phyloP scores from a whole-genome alignment of 2,797 vertebrate genomes.

The Lerista edwardsae region DNA sequence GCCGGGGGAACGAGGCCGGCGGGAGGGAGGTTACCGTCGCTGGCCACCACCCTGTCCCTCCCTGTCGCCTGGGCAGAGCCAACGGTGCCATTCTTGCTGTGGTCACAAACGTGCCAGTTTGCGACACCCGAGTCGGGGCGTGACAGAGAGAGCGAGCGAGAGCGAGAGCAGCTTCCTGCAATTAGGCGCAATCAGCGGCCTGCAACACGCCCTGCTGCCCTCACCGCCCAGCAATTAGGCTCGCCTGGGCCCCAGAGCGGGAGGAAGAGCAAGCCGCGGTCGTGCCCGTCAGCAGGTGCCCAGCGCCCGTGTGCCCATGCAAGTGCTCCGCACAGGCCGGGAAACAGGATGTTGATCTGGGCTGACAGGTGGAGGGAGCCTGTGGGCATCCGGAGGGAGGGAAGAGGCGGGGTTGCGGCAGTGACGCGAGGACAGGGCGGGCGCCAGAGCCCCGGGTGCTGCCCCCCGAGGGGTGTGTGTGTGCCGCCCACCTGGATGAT shows the following conservation, averaged over 20 bases:
- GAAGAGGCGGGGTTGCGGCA: too few relatives aligned
- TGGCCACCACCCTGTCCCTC: too few relatives aligned
- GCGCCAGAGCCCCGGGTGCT: too few relatives aligned
- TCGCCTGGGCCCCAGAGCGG: neutral
- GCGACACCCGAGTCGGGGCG: neutral
- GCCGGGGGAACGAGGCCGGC: too few relatives aligned
- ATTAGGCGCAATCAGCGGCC: conserved; percentile 32
- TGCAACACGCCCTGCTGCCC: neutral
- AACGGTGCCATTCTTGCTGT: too few relatives aligned
- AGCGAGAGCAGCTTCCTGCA: neutral
- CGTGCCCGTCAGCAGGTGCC: neutral
- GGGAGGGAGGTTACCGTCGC: too few relatives aligned
- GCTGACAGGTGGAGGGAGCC: neutral
- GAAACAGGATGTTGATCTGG: conserved; percentile 38
- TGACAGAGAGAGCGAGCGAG: neutral
- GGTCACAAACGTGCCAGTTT: neutral
- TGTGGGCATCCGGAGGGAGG: neutral
- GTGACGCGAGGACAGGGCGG: neutral
- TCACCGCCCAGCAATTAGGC: neutral
- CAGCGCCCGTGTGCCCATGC: neutral
- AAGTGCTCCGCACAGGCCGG: neutral
- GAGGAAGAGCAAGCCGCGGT: conserved; percentile 34
- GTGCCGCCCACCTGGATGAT: conserved; percentile 20
- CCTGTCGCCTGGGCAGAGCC: too few relatives aligned
- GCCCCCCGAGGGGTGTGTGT: too few relatives aligned